These are phyloP conservation scores for Hypolimnas misippus DNA, from an alignment of 2,888 invertebrate species.

Conservation along the genomic window DNA sequence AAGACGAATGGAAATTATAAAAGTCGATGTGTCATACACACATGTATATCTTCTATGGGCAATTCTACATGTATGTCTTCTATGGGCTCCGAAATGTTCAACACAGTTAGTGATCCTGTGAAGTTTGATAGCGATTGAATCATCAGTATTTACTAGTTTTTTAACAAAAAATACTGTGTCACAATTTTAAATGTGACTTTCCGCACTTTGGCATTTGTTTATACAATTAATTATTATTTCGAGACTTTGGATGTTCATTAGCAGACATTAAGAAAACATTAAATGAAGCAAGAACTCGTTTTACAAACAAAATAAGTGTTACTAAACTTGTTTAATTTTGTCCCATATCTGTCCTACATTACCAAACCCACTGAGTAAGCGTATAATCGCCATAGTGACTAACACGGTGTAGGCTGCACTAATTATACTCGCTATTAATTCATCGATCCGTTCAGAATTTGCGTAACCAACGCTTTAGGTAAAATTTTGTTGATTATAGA, in stretches of 20 bases:
- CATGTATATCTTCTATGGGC: too few relatives aligned
- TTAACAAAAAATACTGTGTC: too few relatives aligned
- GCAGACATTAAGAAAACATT: background rate
- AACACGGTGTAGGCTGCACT: constrained; percentile 39
- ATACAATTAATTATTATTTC: background rate
- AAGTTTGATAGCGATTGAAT: too few relatives aligned
- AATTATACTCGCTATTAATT: constrained; percentile 41
- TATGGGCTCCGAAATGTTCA: too few relatives aligned
- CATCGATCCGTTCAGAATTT: constrained; percentile 35
- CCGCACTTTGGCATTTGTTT: background rate
- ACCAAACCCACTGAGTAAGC: constrained; percentile 32
- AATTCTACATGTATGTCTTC: too few relatives aligned
- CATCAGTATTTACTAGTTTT: too few relatives aligned
- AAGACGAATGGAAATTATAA: background rate
- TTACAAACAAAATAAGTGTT: constrained; percentile 7
- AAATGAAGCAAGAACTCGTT: constrained; percentile 10
- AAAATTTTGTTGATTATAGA: constrained; percentile 3
- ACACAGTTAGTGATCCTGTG: background rate
- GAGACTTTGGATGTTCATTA: background rate
- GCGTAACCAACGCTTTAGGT: constrained; percentile 31
- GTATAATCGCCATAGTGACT: constrained; percentile 35
- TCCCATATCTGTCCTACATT: constrained; percentile 32
- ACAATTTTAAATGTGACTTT: background rate
- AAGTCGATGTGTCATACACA: too few relatives aligned
- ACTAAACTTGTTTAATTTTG: constrained; percentile 18